Evolutionary conservation across 1,140 invertebrate species (phyloP).

Genomic region (Fopius arisanus): DNA sequence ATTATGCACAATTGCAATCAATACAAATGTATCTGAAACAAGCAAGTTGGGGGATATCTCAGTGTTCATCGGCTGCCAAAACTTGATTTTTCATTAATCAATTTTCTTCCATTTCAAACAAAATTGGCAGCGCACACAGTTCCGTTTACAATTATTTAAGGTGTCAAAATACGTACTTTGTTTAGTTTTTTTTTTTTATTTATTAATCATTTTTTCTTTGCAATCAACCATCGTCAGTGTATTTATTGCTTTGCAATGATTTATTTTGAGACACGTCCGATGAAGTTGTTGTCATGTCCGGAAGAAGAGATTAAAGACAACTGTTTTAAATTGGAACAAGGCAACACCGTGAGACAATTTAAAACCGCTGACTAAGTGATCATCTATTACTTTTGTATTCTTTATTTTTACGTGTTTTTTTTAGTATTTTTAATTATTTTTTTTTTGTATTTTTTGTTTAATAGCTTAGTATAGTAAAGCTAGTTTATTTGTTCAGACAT

Average conservation of each 20-base stretch:
- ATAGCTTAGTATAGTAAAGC: constrained; percentile 66
- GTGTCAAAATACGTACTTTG: constrained; percentile 29
- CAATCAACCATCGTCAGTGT: constrained; percentile 54
- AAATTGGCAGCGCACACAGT: constrained; percentile 19
- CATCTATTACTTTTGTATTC: constrained; percentile 49
- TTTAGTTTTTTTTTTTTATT: constrained; percentile 23
- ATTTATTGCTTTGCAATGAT: constrained; percentile 47
- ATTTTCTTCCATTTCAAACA: neutral
- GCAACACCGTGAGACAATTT: constrained; percentile 20
- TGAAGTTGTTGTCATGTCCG: constrained; percentile 65
- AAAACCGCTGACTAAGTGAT: constrained; percentile 39
- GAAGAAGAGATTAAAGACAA: constrained; percentile 56
- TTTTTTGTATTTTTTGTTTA: constrained; percentile 52
- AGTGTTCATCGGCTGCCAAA: constrained; percentile 61
- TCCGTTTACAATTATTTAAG: constrained; percentile 10
- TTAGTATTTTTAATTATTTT: constrained; percentile 37
- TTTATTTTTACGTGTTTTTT: constrained; percentile 45
- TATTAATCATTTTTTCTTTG: constrained; percentile 36
- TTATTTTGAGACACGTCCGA: constrained; percentile 63
- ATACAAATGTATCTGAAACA: constrained; percentile 69
- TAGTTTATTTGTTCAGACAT: constrained; percentile 67
- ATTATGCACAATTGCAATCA: constrained; percentile 69
- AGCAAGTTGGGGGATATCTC: constrained; percentile 67
- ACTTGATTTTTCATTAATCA: constrained; percentile 30
- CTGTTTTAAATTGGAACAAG: constrained; percentile 51